Base-by-base conservation (phyloP, 2,888 invertebrate genomes). In the Coenonympha glycerion region DNA sequence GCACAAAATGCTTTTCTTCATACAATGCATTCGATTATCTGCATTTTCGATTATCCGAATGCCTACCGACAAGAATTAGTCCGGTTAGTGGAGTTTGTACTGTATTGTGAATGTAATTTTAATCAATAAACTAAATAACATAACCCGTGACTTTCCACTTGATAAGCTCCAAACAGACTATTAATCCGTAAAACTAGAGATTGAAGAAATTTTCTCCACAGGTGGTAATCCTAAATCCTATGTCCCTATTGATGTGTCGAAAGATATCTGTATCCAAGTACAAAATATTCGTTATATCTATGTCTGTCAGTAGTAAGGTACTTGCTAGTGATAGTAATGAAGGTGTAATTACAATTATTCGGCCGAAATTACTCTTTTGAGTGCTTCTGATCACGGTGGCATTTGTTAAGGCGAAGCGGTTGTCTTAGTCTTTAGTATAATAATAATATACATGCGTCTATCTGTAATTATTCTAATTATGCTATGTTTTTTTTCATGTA, bases 341-440 rank as follows among this genome's bases (percentile, higher is more conserved):
- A 6, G n/a, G 39, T 15, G 33, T 54, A 41, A 55, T 55, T 55
- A 55, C 49, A 16, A 49, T 41, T 46, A 52, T 42, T 55, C 36
- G 16, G 40, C 45, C 54, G 54, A 54, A 48, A 57, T 57, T 53
- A 45, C 56, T 55, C 53, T 33, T 47, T 52, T 45, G 57, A 53
- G 47, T 45, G 51, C 30, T 48, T 47, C 45, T n/a, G 56, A 53
- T 52, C 53, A 47, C 52, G 47, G 45, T 49, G 53, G 49, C 11
- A 42, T 42, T 16, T 15, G 13, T 56, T 57, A 57, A 57, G 53
- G 51, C 39, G 46, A 49, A 47, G 51, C 18, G 3, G 22, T 37
- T 3, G 19, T 1, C 13, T n/a, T n/a, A n/a, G n/a, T n/a, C n/a
- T n/a, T n/a, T n/a, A n/a, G n/a, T n/a, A n/a, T n/a, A n/a, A n/a